Conservation (phyloP, 2,797 vertebrate species). For the Oreochromis mossambicus region DNA sequence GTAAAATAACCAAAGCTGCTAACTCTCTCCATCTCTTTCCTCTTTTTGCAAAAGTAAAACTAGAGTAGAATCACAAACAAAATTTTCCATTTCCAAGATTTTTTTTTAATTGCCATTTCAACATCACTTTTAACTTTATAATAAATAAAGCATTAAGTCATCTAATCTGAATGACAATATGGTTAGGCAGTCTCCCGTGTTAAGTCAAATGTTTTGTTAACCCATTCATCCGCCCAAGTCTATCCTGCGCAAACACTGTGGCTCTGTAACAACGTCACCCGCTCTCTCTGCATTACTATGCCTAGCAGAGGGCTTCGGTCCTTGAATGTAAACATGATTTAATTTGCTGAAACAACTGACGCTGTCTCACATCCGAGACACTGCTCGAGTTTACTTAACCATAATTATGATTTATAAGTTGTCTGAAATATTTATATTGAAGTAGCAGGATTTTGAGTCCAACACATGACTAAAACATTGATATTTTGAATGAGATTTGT, state of each 20-base stretch:
- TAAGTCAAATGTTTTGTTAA: not conserved
- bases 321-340: not conserved
- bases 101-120: not conserved
- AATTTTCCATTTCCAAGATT: not conserved
- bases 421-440: not conserved
- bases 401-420: not conserved
- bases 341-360: not conserved
- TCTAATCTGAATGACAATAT: not conserved
- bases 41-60: not conserved
- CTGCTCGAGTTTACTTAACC: not conserved
- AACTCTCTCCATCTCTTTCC: not conserved
- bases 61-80: not conserved
- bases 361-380: not conserved
- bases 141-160: not conserved
- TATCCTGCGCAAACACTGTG: not conserved
- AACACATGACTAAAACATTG: not conserved
- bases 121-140: not conserved
- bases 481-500: not conserved
- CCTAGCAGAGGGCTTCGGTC: not conserved
- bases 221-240: not conserved
- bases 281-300: not conserved
- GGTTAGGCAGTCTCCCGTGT: not conserved
- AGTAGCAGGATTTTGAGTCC: not conserved
- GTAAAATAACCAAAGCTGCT: not conserved
- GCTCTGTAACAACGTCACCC: fast-evolving